A percentile compares a stretch with the other conserved stretches of the same genome.
These are phyloP conservation scores for Semotilus atromaculatus DNA, from an alignment of 2,797 vertebrate species.

Conservation along the genomic window DNA sequence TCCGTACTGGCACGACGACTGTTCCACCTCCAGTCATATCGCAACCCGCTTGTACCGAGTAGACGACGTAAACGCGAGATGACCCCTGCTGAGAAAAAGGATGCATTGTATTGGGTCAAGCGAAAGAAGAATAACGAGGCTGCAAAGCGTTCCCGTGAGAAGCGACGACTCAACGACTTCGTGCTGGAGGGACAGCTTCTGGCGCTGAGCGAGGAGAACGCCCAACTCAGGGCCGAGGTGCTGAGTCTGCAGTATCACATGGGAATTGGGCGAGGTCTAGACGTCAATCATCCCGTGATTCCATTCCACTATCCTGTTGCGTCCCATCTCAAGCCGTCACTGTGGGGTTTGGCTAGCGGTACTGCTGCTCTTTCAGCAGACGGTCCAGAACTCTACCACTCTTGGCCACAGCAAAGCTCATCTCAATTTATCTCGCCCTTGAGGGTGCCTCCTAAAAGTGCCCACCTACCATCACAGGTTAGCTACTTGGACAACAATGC, in stretches of 20 bases:
- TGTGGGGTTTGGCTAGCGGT: slow-evolving; percentile 49
- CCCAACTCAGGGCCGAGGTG: slow-evolving; percentile 69
- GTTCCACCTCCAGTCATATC: slow-evolving; percentile 57
- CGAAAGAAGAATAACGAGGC: slow-evolving; percentile 90
- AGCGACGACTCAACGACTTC: slow-evolving; percentile 72
- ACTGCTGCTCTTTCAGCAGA: not conserved
- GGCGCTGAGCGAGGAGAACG: slow-evolving; percentile 75
- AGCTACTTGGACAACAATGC: not conserved
- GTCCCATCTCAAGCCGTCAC: slow-evolving; percentile 52
- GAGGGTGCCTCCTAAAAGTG: slow-evolving; percentile 20
- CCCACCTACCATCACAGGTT: not conserved
- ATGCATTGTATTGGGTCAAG: slow-evolving; percentile 89
- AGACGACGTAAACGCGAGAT: slow-evolving; percentile 74
- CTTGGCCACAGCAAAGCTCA: slow-evolving; percentile 31
- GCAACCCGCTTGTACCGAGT: slow-evolving; percentile 23
- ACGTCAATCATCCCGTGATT: not conserved
- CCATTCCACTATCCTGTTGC: slow-evolving; percentile 33
- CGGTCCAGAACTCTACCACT: slow-evolving; percentile 20
- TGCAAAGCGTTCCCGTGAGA: slow-evolving; percentile 88
- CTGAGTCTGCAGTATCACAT: slow-evolving; percentile 67
- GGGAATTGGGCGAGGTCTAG: slow-evolving; percentile 43
- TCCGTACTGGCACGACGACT: slow-evolving; percentile 60
- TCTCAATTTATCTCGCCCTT: slow-evolving; percentile 19
- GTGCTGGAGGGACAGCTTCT: slow-evolving; percentile 74
- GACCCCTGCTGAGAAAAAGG: slow-evolving; percentile 80